Base-by-base conservation (phyloP, 2,113 vertebrate genomes). In the Gopherus evgoodei region DNA sequence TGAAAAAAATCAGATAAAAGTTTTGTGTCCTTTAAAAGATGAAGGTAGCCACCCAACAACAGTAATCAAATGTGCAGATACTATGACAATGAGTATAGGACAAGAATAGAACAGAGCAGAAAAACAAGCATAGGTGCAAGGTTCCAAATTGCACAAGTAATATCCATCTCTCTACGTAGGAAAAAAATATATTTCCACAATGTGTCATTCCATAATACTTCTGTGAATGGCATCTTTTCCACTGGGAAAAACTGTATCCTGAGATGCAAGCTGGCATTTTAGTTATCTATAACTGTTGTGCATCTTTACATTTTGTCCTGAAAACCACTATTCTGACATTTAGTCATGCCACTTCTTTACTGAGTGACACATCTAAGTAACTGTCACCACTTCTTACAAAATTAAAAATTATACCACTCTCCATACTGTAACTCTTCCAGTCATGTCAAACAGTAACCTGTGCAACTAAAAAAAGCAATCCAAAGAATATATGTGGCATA, bases 41-140 rank as follows among this genome's bases (percentile, higher is more conserved):
- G 82, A 93, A 35, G 16, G 59, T 62, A 16, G 81, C 1, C 0
- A 0, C 49, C 17, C 29, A 52, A 25, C 25, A 2, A 54, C 89
- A 82, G 2, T 79, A 83, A 42, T 76, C 19, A 47, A 5, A 3
- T 52, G 52, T 52, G 52, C 16, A 52, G 31, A 69, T 6, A 1
- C 0, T 88, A 42, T 24, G 89, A 13, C 57, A 27, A 84, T 69
- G 1, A 69, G 62, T 69, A 19, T 3, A 81, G 84, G 13, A 19
- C 10, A 83, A 91, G n/a, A 86, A 78, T 35, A 44, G 92, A 90
- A 85, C 35, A 72, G n/a, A 72, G 4, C 91, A 13, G 4, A 44
- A 9, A 35, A 0, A 62, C 76, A 88, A 83, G 52, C 49, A 1
- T n/a, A 31, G 27, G 76, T 62, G 62, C 1, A 1, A 2, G 2